These are phyloP conservation scores for Tetramorium alpestre DNA, from an alignment of 1,140 invertebrate genomes.

Conservation along the genomic window DNA sequence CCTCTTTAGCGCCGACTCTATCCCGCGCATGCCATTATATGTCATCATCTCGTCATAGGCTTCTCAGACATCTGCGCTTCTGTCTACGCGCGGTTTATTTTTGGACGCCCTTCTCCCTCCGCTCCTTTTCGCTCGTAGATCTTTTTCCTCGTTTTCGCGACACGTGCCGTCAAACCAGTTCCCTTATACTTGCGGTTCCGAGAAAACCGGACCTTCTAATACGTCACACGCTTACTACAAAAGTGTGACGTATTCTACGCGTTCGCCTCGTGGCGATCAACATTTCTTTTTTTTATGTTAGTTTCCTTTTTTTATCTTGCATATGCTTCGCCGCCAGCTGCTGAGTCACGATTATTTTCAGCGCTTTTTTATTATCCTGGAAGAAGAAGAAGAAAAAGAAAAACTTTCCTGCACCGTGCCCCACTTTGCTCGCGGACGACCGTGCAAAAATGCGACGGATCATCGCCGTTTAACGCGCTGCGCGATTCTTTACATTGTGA, in stretches of 20 bases:
- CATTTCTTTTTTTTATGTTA: neutral
- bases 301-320: constrained; percentile 13
- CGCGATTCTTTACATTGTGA: neutral
- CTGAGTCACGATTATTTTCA: constrained; percentile 47
- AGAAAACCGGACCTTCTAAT: constrained; percentile 43
- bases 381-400: constrained; percentile 1
- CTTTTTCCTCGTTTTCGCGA: constrained; percentile 44
- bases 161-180: constrained; percentile 58
- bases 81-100: constrained; percentile 43
- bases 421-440: constrained; percentile 8
- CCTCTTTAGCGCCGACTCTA: constrained; percentile 5
- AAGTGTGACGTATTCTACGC: constrained; percentile 37
- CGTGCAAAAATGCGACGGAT: neutral
- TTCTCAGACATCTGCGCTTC: constrained; percentile 28
- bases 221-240: constrained; percentile 36
- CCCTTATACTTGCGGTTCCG: constrained; percentile 3
- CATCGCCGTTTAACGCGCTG: neutral
- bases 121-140: neutral
- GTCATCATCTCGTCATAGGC: constrained; percentile 38
- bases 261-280: neutral
- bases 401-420: constrained; percentile 9
- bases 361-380: constrained; percentile 32
- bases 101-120: neutral
- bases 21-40: neutral
- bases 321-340: neutral